Conservation (phyloP, 2,888 invertebrate genomes). For the Phaonia tiefii region DNA sequence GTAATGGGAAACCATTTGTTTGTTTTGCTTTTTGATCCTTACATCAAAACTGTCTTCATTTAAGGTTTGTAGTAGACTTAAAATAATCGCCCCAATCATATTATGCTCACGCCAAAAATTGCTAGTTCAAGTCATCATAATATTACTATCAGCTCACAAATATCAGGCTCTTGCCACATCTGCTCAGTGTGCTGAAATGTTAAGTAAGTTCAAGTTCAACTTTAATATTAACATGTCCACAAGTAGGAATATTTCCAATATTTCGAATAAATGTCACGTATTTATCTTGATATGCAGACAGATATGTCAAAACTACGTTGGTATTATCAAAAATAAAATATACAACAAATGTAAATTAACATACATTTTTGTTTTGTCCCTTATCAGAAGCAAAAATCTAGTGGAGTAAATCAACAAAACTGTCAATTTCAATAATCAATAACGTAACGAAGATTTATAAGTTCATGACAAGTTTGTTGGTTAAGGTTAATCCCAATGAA, state of each 20-base stretch:
- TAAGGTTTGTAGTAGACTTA: no score
- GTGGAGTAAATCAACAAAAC: slow-evolving; percentile 9
- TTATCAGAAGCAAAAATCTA: slow-evolving; percentile 61
- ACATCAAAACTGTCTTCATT: no score
- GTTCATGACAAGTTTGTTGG: not conserved
- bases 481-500: no score
- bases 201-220: slow-evolving; percentile 64
- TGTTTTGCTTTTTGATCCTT: no score
- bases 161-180: no score
- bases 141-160: no score
- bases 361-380: slow-evolving; percentile 37
- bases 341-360: not conserved
- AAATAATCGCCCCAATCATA: no score
- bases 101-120: no score
- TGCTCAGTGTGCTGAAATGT: slow-evolving; percentile 26
- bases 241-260: not conserved
- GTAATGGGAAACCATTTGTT: no score
- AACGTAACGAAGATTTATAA: not conserved
- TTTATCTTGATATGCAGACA: slow-evolving; percentile 38
- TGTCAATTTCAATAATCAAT: slow-evolving; percentile 42
- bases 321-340: slow-evolving; percentile 41
- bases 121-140: no score
- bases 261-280: slow-evolving; percentile 62
- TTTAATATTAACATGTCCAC: no score
- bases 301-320: slow-evolving; percentile 58